Percentiles rank a stretch among this genome's conserved stretches.
These are phyloP conservation scores for Silurus lanzhouensis DNA, from an alignment of 2,797 vertebrate genomes.

Conservation along the genomic window DNA sequence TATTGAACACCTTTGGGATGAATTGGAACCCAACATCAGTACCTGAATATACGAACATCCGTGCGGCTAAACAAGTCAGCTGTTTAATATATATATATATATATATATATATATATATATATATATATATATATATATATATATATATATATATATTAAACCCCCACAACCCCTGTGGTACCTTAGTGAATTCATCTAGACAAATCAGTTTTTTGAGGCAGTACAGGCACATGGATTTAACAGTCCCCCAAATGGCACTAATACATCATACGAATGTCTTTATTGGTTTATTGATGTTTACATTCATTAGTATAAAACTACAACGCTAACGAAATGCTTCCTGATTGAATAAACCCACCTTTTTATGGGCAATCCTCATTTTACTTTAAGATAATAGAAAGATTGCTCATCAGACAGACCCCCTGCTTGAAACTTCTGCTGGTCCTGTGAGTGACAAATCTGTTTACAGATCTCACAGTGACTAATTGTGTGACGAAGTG, in stretches of 20 bases:
- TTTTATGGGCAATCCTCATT: not conserved
- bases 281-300: too few species aligned
- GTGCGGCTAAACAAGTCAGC: too few species aligned
- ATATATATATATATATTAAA: too few species aligned
- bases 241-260: not conserved
- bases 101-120: too few species aligned
- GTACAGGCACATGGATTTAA: not conserved
- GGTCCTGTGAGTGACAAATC: constrained; percentile 71
- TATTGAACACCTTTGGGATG: too few species aligned
- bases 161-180: not conserved
- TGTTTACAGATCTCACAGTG: constrained; percentile 72
- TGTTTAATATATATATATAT: too few species aligned
- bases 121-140: too few species aligned
- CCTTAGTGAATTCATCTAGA: too few species aligned
- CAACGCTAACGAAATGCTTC: not conserved
- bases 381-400: not conserved
- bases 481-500: constrained; percentile 69
- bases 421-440: constrained; percentile 58
- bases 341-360: not conserved
- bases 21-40: too few species aligned
- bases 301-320: not conserved
- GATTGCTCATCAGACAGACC: constrained; percentile 29
- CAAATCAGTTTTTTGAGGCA: not conserved
- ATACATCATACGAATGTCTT: not conserved
- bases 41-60: not conserved